A percentile compares a stretch with the other conserved stretches of the same genome.
Conservation (phyloP, 2,797 vertebrate species). For the Trachops cirrhosus region DNA sequence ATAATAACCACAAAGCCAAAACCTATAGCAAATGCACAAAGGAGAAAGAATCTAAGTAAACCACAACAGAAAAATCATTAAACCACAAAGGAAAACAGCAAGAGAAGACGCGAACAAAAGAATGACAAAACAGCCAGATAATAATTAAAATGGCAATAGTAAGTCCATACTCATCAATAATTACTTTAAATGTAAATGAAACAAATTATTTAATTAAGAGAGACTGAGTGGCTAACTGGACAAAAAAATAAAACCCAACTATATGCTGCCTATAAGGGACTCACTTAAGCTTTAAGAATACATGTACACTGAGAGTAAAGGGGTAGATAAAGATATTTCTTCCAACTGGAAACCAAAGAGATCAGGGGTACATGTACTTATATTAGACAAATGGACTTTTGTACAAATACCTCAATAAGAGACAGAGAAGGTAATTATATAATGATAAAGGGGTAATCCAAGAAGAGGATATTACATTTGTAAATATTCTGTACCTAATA, state of each 20-base stretch:
- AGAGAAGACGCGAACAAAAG: not conserved
- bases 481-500: not conserved
- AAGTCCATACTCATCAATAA: not conserved
- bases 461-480: not conserved
- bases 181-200: no score
- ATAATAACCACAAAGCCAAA: not conserved
- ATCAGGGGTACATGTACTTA: not conserved
- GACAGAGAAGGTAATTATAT: not conserved
- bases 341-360: not conserved
- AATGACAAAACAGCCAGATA: not conserved
- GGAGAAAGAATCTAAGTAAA: not conserved
- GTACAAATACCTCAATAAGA: not conserved
- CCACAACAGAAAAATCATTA: not conserved
- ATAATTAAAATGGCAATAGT: not conserved
- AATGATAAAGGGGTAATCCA: not conserved
- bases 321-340: not conserved
- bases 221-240: no score
- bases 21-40: not conserved
- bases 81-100: not conserved
- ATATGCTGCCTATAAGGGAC: no score
- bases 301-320: not conserved
- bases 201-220: no score
- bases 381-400: not conserved
- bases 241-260: no score
- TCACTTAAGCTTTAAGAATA: no score